Percentiles rank a stretch among this genome's conserved stretches.
These are phyloP conservation scores for Chionis minor DNA, from an alignment of 2,113 vertebrate genomes.

Conservation along the genomic window DNA sequence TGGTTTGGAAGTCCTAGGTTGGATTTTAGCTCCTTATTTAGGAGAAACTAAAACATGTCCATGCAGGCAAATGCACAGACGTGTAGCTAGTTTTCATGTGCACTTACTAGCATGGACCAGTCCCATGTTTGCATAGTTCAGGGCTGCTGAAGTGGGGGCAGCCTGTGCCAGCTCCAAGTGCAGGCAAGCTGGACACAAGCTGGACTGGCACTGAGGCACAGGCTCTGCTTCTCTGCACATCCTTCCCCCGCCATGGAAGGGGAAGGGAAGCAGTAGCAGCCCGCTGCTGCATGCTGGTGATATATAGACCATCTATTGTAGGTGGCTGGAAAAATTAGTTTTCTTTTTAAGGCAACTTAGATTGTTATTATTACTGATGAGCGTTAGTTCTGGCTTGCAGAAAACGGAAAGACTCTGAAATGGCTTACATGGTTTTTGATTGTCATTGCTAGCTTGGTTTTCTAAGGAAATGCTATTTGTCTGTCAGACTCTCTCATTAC, in stretches of 20 bases:
- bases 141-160: background rate
- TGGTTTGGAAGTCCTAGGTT: background rate
- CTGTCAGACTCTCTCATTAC: background rate
- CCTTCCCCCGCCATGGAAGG: background rate
- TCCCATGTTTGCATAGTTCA: rapidly evolving
- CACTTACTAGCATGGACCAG: background rate
- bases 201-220: too few species aligned
- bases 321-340: background rate
- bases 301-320: background rate
- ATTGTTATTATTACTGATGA: background rate
- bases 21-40: background rate
- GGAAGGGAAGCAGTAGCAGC: background rate
- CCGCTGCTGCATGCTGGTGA: background rate
- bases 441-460: background rate
- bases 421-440: background rate
- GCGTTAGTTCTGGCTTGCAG: background rate
- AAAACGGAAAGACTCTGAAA: background rate
- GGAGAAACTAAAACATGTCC: background rate
- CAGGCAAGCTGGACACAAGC: background rate
- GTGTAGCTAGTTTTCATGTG: background rate
- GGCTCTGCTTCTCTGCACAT: background rate
- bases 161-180: rapidly evolving
- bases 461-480: background rate
- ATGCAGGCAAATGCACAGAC: background rate
- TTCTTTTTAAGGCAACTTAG: background rate